Base-by-base conservation (phyloP, 2,888 invertebrate species). In the Caenorhabditis sulstoni region DNA sequence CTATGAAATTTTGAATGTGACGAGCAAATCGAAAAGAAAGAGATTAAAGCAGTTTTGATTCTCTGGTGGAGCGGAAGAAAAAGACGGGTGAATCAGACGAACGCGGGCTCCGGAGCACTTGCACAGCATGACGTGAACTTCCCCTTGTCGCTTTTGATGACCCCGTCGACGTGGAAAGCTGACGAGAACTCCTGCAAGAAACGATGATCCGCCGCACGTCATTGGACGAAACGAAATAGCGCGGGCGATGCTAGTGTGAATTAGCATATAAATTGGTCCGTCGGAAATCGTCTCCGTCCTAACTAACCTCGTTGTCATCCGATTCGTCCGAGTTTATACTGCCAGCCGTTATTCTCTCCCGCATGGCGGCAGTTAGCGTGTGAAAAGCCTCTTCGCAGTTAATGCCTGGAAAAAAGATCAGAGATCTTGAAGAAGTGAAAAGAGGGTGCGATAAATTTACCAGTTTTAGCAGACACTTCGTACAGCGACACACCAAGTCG, bases 141-240 rank as follows among this genome's bases (percentile, higher is more conserved):
- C 14, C 70, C 65, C 53, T 81, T 83, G 66, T 90, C 88, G 61
- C 84, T 84, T 44, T 87, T 83, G 35, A 90, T 84, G 35, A 90
- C 90, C 14, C 90, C 90, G 67, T 90, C 90, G 20, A 90, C 87
- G 71, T 90, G 90, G 74, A 90, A 90, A 4, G 90, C 90, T 14
- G 88, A 86, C 8, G 87, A 81, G 67, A 86, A 84, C 66, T 88
- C 84, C 84, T 84, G 57, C 49, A 84, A 75, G 52, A 14, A 41
- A 41, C 29, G 41, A 41, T 14, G 41, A 41, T 41, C 41, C 3
- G 11, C 11, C 11, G 37, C 3, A 58, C 12, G 39, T 37, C 22
- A 45, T 61, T 20, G 2, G 9, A 22, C 23, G 44, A 16, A 35
- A 52, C 9, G 37, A 4, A 41, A 41, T 35, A 41, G 29, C 22